A percentile compares a stretch with the other conserved stretches of the same genome.
phyloP scores from a whole-genome alignment of 2,113 vertebrate genomes.

The Chiloscyllium plagiosum region DNA sequence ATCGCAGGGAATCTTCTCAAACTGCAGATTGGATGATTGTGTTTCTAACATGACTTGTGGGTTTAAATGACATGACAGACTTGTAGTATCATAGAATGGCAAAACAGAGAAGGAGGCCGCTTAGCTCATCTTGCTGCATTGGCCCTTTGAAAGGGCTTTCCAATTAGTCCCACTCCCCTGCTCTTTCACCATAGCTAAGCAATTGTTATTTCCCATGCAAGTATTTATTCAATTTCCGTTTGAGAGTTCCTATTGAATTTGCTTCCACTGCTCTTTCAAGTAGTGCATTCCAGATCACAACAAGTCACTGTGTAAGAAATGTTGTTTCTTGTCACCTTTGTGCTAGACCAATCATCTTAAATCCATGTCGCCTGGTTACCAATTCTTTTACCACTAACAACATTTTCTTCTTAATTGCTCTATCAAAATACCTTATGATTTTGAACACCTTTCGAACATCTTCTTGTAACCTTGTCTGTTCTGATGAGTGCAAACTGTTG shows the following conservation, averaged over 20 bases:
- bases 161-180: no score
- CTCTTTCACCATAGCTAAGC: no score
- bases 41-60: background rate
- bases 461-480: background rate
- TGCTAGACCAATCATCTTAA: background rate
- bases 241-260: no score
- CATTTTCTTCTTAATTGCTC: no score
- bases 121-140: no score
- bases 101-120: no score
- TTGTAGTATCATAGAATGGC: no score
- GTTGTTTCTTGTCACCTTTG: background rate
- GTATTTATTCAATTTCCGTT: no score
- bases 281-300: background rate
- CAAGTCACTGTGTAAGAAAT: background rate
- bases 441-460: background rate
- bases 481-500: background rate
- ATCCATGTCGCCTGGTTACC: no score
- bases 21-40: background rate
- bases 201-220: no score
- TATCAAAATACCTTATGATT: background rate
- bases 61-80: background rate
- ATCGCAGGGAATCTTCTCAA: background rate
- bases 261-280: background rate
- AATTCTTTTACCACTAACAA: no score
- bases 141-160: no score